Percentiles rank a stretch among this genome's conserved stretches.
phyloP scores from a whole-genome alignment of 1,140 invertebrate genomes.

The Calephelis virginiensis region DNA sequence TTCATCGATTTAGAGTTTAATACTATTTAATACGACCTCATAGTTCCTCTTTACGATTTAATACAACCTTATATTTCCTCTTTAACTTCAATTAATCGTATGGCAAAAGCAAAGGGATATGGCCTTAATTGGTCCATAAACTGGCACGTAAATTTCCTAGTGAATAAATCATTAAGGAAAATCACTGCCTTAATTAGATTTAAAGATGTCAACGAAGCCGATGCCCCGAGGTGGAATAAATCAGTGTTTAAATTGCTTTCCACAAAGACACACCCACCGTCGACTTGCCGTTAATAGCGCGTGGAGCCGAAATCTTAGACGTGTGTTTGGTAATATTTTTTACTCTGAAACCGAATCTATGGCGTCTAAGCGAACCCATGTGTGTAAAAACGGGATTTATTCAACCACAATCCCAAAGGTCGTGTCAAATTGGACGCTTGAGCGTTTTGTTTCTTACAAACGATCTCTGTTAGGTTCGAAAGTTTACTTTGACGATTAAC shows the following conservation, averaged over 20 bases:
- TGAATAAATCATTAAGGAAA: constrained; percentile 59
- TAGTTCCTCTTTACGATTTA: background rate
- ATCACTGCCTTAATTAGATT: constrained; percentile 66
- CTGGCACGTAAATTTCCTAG: constrained; percentile 41
- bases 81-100: constrained; percentile 4
- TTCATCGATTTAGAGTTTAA: constrained; percentile 5
- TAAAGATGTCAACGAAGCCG: constrained; percentile 55
- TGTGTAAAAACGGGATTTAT: constrained; percentile 38
- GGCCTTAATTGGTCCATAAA: constrained; percentile 43
- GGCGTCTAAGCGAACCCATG: constrained; percentile 44
- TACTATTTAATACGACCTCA: background rate
- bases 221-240: constrained; percentile 49
- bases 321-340: constrained; percentile 61
- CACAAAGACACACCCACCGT: constrained; percentile 64
- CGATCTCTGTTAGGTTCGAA: background rate
- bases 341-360: constrained; percentile 50
- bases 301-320: constrained; percentile 67
- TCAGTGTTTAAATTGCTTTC: constrained; percentile 71
- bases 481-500: background rate
- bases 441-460: constrained; percentile 6
- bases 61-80: constrained; percentile 1
- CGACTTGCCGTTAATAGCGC: constrained; percentile 69
- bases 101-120: background rate
- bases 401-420: constrained; percentile 24
- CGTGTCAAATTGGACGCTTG: constrained; percentile 36